These are phyloP conservation scores for Leptodirus hochenwartii DNA, from an alignment of 2,888 invertebrate genomes.

Conservation along the genomic window DNA sequence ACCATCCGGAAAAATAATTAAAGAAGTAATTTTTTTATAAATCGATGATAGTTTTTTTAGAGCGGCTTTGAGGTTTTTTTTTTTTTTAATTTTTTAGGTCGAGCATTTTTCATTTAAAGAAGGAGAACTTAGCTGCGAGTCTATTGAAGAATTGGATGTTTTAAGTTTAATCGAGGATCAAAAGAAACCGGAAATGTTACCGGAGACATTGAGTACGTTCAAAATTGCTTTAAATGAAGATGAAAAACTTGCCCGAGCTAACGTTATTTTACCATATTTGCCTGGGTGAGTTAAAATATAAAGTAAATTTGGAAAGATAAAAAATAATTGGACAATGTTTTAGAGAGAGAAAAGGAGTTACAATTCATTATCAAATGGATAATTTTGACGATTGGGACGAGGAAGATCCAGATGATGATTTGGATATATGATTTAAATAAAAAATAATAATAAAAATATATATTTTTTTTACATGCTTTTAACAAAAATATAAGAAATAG, in stretches of 20 bases:
- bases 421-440: slow-evolving; percentile 44
- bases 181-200: slow-evolving; percentile 19
- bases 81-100: slow-evolving; percentile 3
- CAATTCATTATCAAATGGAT: slow-evolving; percentile 60
- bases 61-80: slow-evolving; percentile 1
- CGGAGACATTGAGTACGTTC: slow-evolving; percentile 37
- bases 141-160: slow-evolving; percentile 21
- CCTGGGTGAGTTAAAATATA: slow-evolving; percentile 23
- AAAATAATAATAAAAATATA: too few species aligned
- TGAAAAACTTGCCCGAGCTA: slow-evolving; percentile 31
- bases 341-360: slow-evolving; percentile 35
- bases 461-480: too few species aligned
- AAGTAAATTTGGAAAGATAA: slow-evolving; percentile 4
- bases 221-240: slow-evolving; percentile 42
- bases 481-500: too few species aligned
- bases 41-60: neutral
- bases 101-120: slow-evolving; percentile 17
- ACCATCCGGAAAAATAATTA: slow-evolving; percentile 7
- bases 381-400: slow-evolving; percentile 68
- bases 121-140: slow-evolving; percentile 21
- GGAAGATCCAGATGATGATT: slow-evolving; percentile 75
- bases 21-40: slow-evolving; percentile 5
- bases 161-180: slow-evolving; percentile 18
- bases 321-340: neutral
- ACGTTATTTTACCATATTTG: slow-evolving; percentile 39